phyloP scores from a whole-genome alignment of 2,888 invertebrate genomes.

The Troglohyphantes excavatus region DNA sequence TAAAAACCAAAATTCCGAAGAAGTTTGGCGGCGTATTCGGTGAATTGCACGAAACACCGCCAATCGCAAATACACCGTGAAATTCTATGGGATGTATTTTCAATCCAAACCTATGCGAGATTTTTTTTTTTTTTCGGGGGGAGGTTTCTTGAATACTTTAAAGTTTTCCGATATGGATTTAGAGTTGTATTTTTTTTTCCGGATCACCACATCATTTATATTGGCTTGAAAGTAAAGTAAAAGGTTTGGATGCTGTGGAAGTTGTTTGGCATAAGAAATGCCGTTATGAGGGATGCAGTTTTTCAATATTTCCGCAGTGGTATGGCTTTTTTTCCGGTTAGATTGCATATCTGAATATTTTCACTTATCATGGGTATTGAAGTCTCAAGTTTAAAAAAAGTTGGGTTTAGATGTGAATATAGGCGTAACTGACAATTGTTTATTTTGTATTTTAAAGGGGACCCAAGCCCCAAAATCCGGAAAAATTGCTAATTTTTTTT shows the following conservation, averaged over 20 bases:
- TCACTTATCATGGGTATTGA: no score
- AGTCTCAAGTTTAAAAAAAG: no score
- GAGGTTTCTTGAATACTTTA: conserved; percentile 1
- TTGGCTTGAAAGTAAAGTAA: not conserved
- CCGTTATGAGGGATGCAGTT: not conserved
- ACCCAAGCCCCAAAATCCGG: no score
- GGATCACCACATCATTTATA: conserved; percentile 9
- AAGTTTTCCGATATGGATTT: conserved; percentile 5
- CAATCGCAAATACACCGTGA: not conserved
- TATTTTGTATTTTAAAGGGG: no score
- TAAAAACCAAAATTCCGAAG: not conserved
- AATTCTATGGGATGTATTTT: not conserved
- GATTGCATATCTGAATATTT: no score
- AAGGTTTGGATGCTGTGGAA: not conserved
- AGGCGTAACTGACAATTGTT: no score
- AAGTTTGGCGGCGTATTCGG: not conserved
- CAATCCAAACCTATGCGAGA: not conserved
- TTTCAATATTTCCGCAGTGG: no score
- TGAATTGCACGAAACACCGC: not conserved
- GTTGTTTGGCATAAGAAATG: conserved; percentile 8
- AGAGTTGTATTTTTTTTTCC: not conserved
- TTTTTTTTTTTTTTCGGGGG: not conserved
- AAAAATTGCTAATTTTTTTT: no score
- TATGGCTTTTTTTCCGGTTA: no score
- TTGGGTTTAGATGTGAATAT: no score